Evolutionary conservation across 2,888 invertebrate genomes (phyloP).

Genomic region (Frankliniella fusca): DNA sequence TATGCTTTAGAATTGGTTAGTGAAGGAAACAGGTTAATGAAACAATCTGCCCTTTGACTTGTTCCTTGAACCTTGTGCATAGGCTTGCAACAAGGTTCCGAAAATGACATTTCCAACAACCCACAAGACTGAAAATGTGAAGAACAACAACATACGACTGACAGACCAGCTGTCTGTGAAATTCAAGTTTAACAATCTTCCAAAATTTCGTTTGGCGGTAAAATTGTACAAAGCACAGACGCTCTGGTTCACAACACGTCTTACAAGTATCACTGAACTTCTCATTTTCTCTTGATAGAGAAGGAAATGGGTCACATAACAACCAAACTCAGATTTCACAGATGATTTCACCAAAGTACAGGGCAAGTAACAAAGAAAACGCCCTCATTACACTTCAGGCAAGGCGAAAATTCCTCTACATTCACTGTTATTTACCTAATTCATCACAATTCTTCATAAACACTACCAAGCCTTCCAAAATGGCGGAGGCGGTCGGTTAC

Average conservation of each 20-base stretch:
- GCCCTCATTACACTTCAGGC: background rate
- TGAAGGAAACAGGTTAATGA: background rate
- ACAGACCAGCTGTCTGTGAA: no score
- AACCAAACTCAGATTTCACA: background rate
- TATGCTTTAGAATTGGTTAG: background rate
- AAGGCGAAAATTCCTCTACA: background rate
- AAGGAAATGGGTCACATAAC: background rate
- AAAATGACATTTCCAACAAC: background rate
- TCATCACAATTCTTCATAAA: constrained; percentile 40
- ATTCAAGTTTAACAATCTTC: background rate
- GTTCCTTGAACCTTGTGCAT: constrained; percentile 7
- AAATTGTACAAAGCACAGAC: constrained; percentile 10
- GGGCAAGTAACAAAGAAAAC: background rate
- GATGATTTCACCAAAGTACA: background rate
- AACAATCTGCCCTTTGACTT: background rate
- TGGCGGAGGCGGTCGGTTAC: constrained; percentile 37
- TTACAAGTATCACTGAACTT: background rate
- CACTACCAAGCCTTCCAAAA: constrained; percentile 41
- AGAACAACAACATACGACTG: no score
- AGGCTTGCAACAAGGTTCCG: background rate
- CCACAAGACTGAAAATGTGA: no score
- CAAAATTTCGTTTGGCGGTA: constrained; percentile 11
- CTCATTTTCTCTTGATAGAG: background rate
- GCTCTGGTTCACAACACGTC: constrained; percentile 14
- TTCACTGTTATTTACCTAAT: constrained; percentile 38